Evolutionary conservation across 2,113 vertebrate species (phyloP).

Genomic region (Thamnophis sirtalis): DNA sequence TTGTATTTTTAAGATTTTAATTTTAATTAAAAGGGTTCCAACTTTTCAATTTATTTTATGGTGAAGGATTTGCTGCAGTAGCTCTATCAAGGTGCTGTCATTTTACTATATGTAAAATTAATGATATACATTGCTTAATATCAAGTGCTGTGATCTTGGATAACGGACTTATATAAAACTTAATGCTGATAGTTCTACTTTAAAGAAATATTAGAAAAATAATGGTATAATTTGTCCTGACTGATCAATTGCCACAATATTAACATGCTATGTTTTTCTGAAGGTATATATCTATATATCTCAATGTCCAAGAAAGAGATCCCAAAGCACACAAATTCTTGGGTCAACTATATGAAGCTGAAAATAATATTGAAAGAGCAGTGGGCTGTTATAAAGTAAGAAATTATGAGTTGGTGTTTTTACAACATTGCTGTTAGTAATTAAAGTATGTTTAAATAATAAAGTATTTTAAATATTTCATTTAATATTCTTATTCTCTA

Average conservation of each 20-base stretch:
- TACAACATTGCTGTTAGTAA: not conserved
- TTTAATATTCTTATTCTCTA: not conserved
- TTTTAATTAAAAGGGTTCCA: not conserved
- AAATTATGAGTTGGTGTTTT: not conserved
- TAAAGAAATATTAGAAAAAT: not conserved
- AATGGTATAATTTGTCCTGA: not conserved
- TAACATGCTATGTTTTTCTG: not conserved
- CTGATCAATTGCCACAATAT: not conserved
- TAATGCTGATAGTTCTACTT: not conserved
- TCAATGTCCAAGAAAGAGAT: slow-evolving; percentile 89
- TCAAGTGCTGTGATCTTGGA: not conserved
- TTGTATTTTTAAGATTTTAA: not conserved
- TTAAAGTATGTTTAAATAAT: not conserved
- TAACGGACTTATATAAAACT: not conserved
- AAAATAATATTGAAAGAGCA: slow-evolving; percentile 87
- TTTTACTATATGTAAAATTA: not conserved
- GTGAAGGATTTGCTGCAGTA: not conserved
- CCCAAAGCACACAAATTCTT: slow-evolving; percentile 95
- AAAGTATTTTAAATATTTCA: not conserved
- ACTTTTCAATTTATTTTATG: not conserved
- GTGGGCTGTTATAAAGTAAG: slow-evolving; percentile 92
- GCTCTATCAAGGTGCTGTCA: not conserved
- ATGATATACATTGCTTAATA: not conserved
- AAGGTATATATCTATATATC: slow-evolving; percentile 89
- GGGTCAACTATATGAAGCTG: slow-evolving; percentile 89